Evolutionary conservation across 2,797 vertebrate genomes (phyloP).

Genomic region (Tokudaia tokunoshimensis): DNA sequence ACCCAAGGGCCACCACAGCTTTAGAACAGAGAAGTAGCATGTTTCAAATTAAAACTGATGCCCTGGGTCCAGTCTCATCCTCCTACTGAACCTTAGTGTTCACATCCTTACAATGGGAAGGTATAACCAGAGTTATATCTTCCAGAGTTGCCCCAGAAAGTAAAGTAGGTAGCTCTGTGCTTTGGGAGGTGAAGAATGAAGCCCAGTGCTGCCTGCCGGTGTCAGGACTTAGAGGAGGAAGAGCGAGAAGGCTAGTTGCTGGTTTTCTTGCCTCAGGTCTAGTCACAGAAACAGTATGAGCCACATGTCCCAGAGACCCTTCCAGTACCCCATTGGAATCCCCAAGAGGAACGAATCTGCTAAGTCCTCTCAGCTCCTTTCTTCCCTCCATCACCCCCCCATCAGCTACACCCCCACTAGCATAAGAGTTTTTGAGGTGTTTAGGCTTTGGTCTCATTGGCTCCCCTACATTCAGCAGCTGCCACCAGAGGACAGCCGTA

Average conservation of each 20-base stretch:
- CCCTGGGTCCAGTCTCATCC: neutral
- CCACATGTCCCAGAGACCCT: neutral
- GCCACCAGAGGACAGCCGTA: neutral
- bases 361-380: neutral
- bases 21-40: neutral
- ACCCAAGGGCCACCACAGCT: neutral
- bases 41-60: neutral
- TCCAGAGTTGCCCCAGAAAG: neutral
- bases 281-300: neutral
- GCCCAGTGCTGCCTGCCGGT: neutral
- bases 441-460: neutral
- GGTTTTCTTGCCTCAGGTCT: neutral
- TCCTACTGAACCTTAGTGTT: neutral
- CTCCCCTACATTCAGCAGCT: neutral
- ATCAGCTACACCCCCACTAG: neutral
- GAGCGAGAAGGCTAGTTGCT: neutral
- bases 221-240: neutral
- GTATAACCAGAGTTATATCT: too few species aligned
- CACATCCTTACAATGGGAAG: neutral
- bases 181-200: neutral
- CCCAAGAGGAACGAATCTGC: neutral
- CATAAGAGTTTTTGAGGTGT: neutral
- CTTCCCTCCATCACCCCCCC: neutral
- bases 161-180: neutral
- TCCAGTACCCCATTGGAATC: neutral